Base-by-base conservation (phyloP, 2,888 invertebrate genomes). In the Aricia artaxerxes region DNA sequence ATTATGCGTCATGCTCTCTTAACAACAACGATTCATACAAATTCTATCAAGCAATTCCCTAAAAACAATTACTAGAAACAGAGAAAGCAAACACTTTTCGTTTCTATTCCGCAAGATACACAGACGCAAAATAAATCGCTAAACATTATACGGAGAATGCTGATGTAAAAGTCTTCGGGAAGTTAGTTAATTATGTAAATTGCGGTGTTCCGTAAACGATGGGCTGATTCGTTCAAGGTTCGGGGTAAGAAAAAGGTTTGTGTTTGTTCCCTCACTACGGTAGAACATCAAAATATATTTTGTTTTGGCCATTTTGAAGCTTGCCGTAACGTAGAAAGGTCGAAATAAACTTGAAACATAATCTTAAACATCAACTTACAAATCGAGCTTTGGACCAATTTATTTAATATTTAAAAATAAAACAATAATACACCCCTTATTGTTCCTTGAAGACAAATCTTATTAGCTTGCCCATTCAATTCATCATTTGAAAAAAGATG, bases 111-210 rank as follows among this genome's bases (percentile, higher is more conserved):
- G 69, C 35, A 69, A 38, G 69, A 69, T 69, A 69, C 69, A 69
- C 69, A 69, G 60, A 73, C 35, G 69, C 57, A 78, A 64, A 82
- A 83, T 80, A 82, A 83, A 83, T 82, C 78, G 82, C 82, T 80
- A 82, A 80, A 80, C 80, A 81, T 78, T 79, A 79, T 75, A 78
- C 81, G 80, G 81, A 78, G 82, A 82, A 83, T 82, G 83, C 84
- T 83, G 84, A 84, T 82, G 80, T 83, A 80, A 73, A 83, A 83
- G 83, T 81, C 83, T 80, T 81, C 82, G 82, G 83, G 87, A 90
- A 90, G 89, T 90, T 89, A 85, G 92, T 92, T 92, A 92, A 92
- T 92, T 92, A 92, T 92, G 92, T 85, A 92, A 91, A 93, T 92
- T 88, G 90, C 86, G 87, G 89, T 88, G 88, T 87, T 85, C 86